Evolutionary conservation across 2,888 invertebrate genomes (phyloP).

Genomic region (Phyllotreta striolata): DNA sequence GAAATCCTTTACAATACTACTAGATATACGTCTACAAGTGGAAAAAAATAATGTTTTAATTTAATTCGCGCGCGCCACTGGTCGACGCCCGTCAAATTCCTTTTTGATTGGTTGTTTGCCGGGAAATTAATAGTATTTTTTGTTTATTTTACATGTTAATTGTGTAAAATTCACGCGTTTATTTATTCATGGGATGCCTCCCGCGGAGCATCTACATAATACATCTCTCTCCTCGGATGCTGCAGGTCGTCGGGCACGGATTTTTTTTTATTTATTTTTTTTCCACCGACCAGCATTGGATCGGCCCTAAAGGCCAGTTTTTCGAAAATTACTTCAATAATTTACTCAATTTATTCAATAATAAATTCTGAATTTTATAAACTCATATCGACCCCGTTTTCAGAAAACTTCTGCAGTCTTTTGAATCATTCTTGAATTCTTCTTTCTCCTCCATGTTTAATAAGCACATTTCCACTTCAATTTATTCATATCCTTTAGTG

Average conservation of each 20-base stretch:
- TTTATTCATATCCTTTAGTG: too few relatives aligned
- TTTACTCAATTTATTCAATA: too few relatives aligned
- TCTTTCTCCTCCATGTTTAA: too few relatives aligned
- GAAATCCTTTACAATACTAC: slow-evolving; percentile 5
- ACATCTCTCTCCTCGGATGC: slow-evolving; percentile 57
- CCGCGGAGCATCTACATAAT: slow-evolving; percentile 58
- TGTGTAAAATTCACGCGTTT: slow-evolving; percentile 64
- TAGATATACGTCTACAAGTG: slow-evolving; percentile 1
- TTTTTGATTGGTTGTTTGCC: slow-evolving; percentile 60
- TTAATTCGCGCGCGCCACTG: slow-evolving; percentile 26
- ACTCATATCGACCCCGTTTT: too few relatives aligned
- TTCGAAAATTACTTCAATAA: background rate
- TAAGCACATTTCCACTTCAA: too few relatives aligned
- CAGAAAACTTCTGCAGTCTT: too few relatives aligned
- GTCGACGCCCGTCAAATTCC: slow-evolving; percentile 56
- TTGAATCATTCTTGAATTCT: too few relatives aligned
- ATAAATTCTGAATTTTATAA: too few relatives aligned
- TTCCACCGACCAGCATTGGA: slow-evolving; percentile 18
- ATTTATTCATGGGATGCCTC: slow-evolving; percentile 63
- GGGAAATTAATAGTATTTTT: slow-evolving; percentile 61
- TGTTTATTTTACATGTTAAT: slow-evolving; percentile 63
- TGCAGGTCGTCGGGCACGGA: slow-evolving; percentile 49
- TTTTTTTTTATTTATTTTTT: slow-evolving; percentile 45
- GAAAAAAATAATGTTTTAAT: too few relatives aligned
- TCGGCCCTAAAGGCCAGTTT: slow-evolving; percentile 4